A percentile compares a stretch with the other conserved stretches of the same genome.
Evolutionary conservation across 1,140 invertebrate genomes (phyloP).

Genomic region (Physella acuta): DNA sequence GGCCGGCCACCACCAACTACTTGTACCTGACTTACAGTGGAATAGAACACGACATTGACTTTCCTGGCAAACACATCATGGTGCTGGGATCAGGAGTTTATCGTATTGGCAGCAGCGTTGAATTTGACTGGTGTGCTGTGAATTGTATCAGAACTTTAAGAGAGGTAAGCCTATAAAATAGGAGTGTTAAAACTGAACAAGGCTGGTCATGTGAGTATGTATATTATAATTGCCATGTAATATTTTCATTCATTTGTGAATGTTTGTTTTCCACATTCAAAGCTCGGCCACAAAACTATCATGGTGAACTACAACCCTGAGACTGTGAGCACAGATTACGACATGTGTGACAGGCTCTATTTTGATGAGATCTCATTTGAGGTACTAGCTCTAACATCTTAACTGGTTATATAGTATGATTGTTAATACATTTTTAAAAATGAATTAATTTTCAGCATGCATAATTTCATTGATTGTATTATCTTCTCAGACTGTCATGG

Average conservation of each 20-base stretch:
- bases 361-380: constrained; percentile 99
- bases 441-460: not conserved
- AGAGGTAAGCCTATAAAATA: constrained; percentile 63
- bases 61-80: constrained; percentile 74
- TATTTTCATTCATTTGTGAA: constrained; percentile 2
- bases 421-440: not conserved
- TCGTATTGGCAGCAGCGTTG: constrained; percentile 96
- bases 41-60: constrained; percentile 80
- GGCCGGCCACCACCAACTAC: constrained; percentile 98
- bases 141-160: constrained; percentile 90
- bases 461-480: no score
- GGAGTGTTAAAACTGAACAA: not conserved
- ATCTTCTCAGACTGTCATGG: constrained; percentile 83
- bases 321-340: constrained; percentile 99
- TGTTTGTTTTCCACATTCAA: constrained; percentile 12
- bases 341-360: constrained; percentile 97
- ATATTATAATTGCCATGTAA: not conserved
- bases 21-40: constrained; percentile 97
- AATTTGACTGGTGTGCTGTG: constrained; percentile 99
- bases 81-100: constrained; percentile 92
- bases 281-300: constrained; percentile 74
- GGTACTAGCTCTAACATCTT: constrained; percentile 54
- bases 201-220: not conserved
- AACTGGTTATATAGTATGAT: not conserved
- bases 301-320: constrained; percentile 99